Percentiles rank a stretch among this genome's conserved stretches.
phyloP scores from a whole-genome alignment of 2,113 vertebrate species.

The Gymnogyps californianus region DNA sequence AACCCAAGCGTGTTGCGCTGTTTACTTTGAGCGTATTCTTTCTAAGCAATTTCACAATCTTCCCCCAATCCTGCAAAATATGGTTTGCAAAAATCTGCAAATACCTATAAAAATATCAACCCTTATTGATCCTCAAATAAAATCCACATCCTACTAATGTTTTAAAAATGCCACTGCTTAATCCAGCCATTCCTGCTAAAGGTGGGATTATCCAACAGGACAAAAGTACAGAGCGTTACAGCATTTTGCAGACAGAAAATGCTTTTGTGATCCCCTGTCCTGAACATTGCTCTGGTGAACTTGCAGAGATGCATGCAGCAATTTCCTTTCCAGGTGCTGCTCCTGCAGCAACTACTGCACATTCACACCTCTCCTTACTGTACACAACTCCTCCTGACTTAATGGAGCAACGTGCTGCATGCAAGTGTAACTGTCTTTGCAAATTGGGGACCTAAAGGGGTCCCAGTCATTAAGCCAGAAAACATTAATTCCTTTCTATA shows the following conservation, averaged over 20 bases:
- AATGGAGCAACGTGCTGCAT: neutral
- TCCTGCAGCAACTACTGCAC: neutral
- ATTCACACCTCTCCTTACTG: neutral
- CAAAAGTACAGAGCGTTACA: neutral
- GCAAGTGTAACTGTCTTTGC: rapidly evolving
- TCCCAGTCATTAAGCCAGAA: neutral
- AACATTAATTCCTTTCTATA: neutral
- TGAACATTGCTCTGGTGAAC: neutral
- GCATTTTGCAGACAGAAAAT: neutral
- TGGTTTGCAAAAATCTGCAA: neutral
- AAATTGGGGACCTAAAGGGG: neutral
- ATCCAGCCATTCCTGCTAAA: neutral
- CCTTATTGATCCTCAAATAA: neutral
- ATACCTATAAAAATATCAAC: neutral
- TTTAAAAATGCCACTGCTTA: neutral
- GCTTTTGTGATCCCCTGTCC: neutral
- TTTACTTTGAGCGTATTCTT: neutral
- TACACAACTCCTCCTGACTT: neutral
- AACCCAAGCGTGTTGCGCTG: neutral
- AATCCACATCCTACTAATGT: neutral
- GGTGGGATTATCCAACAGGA: neutral
- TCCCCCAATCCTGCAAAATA: neutral
- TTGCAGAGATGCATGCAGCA: neutral
- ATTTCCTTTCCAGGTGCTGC: neutral
- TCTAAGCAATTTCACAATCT: neutral